These are phyloP conservation scores for Diachrysia chrysitis DNA, from an alignment of 2,888 invertebrate species.

Conservation along the genomic window DNA sequence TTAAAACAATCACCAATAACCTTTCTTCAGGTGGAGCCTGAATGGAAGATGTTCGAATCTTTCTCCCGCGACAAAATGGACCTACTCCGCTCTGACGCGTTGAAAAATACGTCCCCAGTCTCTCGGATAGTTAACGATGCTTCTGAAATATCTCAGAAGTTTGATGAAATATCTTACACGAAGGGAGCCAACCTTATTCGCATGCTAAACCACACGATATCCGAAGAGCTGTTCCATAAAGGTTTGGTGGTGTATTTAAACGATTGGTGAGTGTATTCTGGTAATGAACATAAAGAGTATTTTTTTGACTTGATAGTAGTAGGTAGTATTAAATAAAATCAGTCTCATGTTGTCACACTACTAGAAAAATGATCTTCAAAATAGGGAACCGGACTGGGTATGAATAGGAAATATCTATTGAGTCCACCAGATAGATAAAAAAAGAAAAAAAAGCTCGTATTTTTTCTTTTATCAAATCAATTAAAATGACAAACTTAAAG, in stretches of 20 bases:
- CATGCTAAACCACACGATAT: conserved; percentile 90
- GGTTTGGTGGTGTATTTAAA: conserved; percentile 88
- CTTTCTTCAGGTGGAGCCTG: conserved; percentile 85
- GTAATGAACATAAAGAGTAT: too few relatives aligned
- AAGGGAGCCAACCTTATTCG: conserved; percentile 90
- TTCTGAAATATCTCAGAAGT: conserved; percentile 89
- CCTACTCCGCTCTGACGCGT: conserved; percentile 86
- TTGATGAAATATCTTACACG: conserved; percentile 89
- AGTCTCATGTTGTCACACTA: too few relatives aligned
- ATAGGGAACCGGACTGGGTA: too few relatives aligned
- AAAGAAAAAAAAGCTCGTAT: too few relatives aligned
- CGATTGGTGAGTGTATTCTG: conserved; percentile 82
- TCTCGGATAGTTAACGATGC: conserved; percentile 86
- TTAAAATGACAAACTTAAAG: too few relatives aligned
- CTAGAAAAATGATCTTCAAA: too few relatives aligned
- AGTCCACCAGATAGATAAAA: too few relatives aligned
- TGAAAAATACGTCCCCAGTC: conserved; percentile 89
- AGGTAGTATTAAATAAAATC: too few relatives aligned
- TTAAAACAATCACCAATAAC: neutral
- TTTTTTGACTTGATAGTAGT: too few relatives aligned
- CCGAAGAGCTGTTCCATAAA: conserved; percentile 84
- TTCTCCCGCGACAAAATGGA: conserved; percentile 88
- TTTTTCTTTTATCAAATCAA: too few relatives aligned
- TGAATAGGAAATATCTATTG: too few relatives aligned
- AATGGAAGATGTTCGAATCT: conserved; percentile 88